A percentile compares a stretch with the other conserved stretches of the same genome.
phyloP scores from a whole-genome alignment of 2,888 invertebrate genomes.

The Psylliodes chrysocephalus region DNA sequence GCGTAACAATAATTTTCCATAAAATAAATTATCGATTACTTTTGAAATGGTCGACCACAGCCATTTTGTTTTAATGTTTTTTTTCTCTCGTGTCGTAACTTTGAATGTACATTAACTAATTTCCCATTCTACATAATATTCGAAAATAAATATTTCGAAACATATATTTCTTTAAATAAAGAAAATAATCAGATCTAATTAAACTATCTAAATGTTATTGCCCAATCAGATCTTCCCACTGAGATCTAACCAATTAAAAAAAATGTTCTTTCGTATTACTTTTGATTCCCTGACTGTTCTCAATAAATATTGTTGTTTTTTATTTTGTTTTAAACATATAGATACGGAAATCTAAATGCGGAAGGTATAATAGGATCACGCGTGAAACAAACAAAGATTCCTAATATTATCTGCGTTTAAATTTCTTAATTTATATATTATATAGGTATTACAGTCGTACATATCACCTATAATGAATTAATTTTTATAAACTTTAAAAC shows the following conservation, averaged over 20 bases:
- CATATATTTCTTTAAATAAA: slow-evolving; percentile 4
- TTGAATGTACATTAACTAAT: slow-evolving; percentile 5
- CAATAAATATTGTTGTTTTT: too few relatives aligned
- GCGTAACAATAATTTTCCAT: too few relatives aligned
- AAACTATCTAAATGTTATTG: slow-evolving; percentile 19
- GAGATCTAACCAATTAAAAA: slow-evolving; percentile 10
- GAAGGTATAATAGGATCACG: too few relatives aligned
- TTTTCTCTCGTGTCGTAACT: neutral
- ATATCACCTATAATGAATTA: too few relatives aligned
- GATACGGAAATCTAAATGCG: too few relatives aligned
- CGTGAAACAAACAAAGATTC: too few relatives aligned
- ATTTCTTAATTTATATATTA: too few relatives aligned
- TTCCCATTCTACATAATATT: slow-evolving; percentile 6
- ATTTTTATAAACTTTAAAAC: too few relatives aligned
- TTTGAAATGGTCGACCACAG: slow-evolving; percentile 20
- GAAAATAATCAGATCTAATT: slow-evolving; percentile 21
- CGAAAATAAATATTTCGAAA: slow-evolving; percentile 19
- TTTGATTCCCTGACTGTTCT: neutral
- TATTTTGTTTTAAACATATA: too few relatives aligned
- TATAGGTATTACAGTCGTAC: too few relatives aligned
- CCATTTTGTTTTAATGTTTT: slow-evolving; percentile 12
- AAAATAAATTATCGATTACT: neutral
- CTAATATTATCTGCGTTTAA: too few relatives aligned
- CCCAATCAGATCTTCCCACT: slow-evolving; percentile 13
- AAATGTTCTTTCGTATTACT: neutral